Percentiles rank a stretch among this genome's conserved stretches.
Evolutionary conservation across 2,113 vertebrate genomes (phyloP).

Genomic region (Eclectus roratus): DNA sequence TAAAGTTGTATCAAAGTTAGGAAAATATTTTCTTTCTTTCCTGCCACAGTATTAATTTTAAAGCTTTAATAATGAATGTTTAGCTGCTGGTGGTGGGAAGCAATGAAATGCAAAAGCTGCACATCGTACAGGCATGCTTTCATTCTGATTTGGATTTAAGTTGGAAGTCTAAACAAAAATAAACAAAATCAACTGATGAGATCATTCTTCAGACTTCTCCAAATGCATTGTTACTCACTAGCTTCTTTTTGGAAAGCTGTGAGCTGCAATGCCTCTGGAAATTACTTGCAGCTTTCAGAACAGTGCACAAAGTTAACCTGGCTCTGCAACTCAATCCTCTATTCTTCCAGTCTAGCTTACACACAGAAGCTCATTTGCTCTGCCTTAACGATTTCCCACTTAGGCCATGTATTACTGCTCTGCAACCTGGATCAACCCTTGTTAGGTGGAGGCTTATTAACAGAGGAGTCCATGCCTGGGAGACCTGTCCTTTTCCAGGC

Average conservation of each 20-base stretch:
- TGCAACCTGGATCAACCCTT: not conserved
- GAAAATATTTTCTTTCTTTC: not conserved
- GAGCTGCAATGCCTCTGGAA: not conserved
- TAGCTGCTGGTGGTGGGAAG: not conserved
- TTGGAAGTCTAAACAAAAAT: not conserved
- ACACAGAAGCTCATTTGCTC: too few relatives aligned
- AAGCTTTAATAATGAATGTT: not conserved
- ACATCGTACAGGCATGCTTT: not conserved
- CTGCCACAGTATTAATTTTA: not conserved
- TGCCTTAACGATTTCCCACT: too few relatives aligned
- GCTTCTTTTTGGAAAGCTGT: not conserved
- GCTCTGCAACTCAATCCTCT: too few relatives aligned
- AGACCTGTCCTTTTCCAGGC: slow-evolving; percentile 82
- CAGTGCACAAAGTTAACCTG: too few relatives aligned
- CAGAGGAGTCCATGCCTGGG: slow-evolving; percentile 80
- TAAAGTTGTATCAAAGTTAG: too few relatives aligned
- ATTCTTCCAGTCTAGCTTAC: too few relatives aligned
- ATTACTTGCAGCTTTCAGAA: not conserved
- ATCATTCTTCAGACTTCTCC: not conserved
- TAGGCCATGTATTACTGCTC: not conserved
- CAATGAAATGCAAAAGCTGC: not conserved
- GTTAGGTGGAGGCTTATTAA: slow-evolving; percentile 60
- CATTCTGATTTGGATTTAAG: not conserved
- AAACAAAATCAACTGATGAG: not conserved
- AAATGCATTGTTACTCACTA: not conserved